Base-by-base conservation (phyloP, 2,113 vertebrate genomes). In the Mystacornis crossleyi region DNA sequence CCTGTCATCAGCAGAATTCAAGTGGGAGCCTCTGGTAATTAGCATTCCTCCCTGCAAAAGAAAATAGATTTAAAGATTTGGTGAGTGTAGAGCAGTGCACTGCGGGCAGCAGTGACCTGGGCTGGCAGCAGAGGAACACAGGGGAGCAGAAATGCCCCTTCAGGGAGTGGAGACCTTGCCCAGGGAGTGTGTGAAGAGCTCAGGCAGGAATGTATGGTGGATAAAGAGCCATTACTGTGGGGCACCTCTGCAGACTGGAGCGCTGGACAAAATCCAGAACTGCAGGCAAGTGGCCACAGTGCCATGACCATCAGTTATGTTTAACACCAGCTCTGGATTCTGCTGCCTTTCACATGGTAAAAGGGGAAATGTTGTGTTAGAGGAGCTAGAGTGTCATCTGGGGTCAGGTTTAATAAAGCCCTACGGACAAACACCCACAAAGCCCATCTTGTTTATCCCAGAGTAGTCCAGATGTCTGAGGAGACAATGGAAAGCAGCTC, bases 1-100 rank as follows among this genome's bases (percentile, higher is more conserved):
- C 92, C 92, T 90, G 81, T 90, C 96, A 93, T 89, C 93, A 84
- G 75, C 55, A 75, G 64, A 84, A 79, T 67, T 79, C 86, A 81
- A 0, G 0, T 31, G 82, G 90, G n/a, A 92, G 36, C 51, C 65
- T 50, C 64, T 40, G 48, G n/a, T 81, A 96, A 92, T 38, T 86
- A 90, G 60, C 75, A 84, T 96, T 96, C 96, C 55, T 83, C 31
- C 54, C 65, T 12, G 33, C 40, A 24, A 53, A 90, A 74, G 9
- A 48, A 62, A 72, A 74, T 73, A 94, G 80, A 84, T 89, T 29
- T 55, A 73, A 95, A 90, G 88, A 69, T 94, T 48, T 78, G 64
- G 88, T 17, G 50, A 67, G 36, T 9, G 66, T 42, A 1, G 0
- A 71, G 38, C 36, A 64, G 48, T 6, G 55, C 18, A 4, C 1